Conservation (phyloP, 2,888 invertebrate genomes). For the Oegoconia quadripuncta region DNA sequence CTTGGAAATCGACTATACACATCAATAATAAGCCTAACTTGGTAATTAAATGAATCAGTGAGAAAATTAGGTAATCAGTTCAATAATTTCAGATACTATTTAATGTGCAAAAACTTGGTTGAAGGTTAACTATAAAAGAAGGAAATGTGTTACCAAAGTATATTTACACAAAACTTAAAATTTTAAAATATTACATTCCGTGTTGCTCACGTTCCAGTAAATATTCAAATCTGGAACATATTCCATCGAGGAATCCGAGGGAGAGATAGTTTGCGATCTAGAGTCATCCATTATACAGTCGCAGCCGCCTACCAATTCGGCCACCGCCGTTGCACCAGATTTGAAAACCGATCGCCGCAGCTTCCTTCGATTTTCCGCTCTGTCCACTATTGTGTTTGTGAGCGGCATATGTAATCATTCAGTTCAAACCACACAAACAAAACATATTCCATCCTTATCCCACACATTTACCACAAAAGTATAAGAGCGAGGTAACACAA, state of each 20-base stretch:
- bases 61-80: too few species aligned
- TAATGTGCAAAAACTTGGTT: too few species aligned
- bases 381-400: conserved; percentile 72
- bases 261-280: conserved; percentile 29
- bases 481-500: conserved; percentile 38
- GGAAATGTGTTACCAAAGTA: too few species aligned
- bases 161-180: background rate
- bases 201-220: background rate
- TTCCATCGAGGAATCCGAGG: conserved; percentile 20
- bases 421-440: conserved; percentile 48
- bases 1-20: too few species aligned
- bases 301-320: conserved; percentile 30
- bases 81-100: too few species aligned
- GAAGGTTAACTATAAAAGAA: too few species aligned
- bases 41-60: too few species aligned
- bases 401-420: conserved; percentile 71
- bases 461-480: conserved; percentile 20
- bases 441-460: conserved; percentile 43
- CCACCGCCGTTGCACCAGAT: conserved; percentile 15
- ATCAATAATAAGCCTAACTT: too few species aligned
- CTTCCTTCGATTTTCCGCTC: conserved; percentile 69
- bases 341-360: conserved; percentile 57
- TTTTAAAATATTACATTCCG: background rate
- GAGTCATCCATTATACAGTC: conserved; percentile 54
- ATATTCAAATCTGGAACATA: background rate